These are phyloP conservation scores for Myripristis jacobus DNA, from an alignment of 2,797 vertebrate genomes.

Conservation along the genomic window DNA sequence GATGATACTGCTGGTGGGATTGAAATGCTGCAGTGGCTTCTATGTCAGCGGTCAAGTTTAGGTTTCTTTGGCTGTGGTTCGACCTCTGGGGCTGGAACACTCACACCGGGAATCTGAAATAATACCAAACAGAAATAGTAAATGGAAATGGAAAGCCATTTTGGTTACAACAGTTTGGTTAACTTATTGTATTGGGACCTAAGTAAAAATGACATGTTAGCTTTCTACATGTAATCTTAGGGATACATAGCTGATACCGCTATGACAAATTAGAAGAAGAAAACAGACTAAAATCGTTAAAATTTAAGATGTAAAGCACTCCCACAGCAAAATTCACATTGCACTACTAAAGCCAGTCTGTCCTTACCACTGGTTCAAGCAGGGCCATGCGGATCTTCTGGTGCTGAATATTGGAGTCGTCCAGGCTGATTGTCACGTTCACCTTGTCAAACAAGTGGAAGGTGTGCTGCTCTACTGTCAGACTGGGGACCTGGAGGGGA, in stretches of 20 bases:
- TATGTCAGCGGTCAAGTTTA: slow-evolving; percentile 78
- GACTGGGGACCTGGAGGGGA: slow-evolving; percentile 85
- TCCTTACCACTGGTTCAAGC: slow-evolving; percentile 91
- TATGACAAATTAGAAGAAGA: background rate
- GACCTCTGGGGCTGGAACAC: slow-evolving; percentile 72
- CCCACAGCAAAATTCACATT: background rate
- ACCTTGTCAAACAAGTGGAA: slow-evolving; percentile 93
- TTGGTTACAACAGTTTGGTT: background rate
- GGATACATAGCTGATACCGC: no score
- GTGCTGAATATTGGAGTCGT: slow-evolving; percentile 95
- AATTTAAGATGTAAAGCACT: no score
- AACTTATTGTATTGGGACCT: background rate
- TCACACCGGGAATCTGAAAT: slow-evolving; percentile 85
- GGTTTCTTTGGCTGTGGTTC: slow-evolving; percentile 81
- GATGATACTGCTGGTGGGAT: background rate
- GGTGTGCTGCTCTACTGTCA: slow-evolving; percentile 88
- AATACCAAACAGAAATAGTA: background rate
- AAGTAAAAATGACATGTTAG: background rate
- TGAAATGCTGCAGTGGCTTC: background rate
- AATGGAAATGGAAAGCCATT: background rate
- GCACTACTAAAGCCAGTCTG: background rate
- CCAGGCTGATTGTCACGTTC: slow-evolving; percentile 92
- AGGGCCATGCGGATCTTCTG: slow-evolving; percentile 97
- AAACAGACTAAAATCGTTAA: no score
- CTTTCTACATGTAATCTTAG: background rate